A percentile compares a stretch with the other conserved stretches of the same genome.
Conservation (phyloP, 2,888 invertebrate species). For the Xestia c-nigrum region DNA sequence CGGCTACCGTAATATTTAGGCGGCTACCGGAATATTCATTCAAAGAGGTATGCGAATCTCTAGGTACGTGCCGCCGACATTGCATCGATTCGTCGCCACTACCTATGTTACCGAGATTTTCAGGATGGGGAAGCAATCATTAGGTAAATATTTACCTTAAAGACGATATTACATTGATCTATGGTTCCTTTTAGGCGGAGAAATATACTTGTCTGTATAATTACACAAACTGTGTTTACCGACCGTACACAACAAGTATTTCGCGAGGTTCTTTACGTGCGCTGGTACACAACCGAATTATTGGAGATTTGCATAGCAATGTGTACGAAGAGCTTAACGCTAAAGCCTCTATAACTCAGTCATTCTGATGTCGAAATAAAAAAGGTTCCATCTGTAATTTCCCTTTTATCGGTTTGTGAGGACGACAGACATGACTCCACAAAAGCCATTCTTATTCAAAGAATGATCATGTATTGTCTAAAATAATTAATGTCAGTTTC, state of each 20-base stretch:
- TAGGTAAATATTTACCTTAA: background rate
- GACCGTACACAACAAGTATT: no score
- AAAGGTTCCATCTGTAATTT: conserved; percentile 26
- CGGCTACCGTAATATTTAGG: no score
- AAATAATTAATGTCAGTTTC: conserved; percentile 43
- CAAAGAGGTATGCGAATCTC: background rate
- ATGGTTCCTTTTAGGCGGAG: no score
- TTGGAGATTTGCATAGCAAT: no score
- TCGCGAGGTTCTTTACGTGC: no score
- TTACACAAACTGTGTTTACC: no score
- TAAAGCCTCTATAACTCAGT: conserved; percentile 3
- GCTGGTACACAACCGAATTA: background rate
- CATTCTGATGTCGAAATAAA: conserved; percentile 14
- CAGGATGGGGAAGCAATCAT: background rate
- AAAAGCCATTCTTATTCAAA: conserved; percentile 31
- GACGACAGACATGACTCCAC: conserved; percentile 13
- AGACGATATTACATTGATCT: no score
- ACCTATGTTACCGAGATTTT: background rate
- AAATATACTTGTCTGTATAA: no score
- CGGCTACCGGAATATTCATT: background rate
- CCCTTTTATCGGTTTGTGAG: conserved; percentile 10
- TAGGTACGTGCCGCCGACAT: no score
- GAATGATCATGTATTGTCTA: conserved; percentile 26
- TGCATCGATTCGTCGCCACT: background rate
- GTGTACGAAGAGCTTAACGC: background rate